Percentiles rank a stretch among this genome's conserved stretches.
These are phyloP conservation scores for Scortum barcoo DNA, from an alignment of 2,113 vertebrate genomes.

Conservation along the genomic window DNA sequence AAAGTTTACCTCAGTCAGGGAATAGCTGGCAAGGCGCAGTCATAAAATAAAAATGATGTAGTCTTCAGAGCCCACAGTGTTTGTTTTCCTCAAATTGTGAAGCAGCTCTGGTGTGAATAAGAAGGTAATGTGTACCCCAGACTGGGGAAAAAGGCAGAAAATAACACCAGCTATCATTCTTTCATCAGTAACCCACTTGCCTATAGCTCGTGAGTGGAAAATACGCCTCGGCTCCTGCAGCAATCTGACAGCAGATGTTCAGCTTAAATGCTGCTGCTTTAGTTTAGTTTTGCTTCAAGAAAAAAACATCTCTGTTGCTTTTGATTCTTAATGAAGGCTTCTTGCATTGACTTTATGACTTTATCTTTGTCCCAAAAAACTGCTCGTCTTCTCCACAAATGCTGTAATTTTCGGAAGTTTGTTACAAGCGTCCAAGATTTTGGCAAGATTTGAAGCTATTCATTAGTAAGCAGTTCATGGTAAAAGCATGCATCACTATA, in stretches of 20 bases:
- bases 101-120: conserved; percentile 52
- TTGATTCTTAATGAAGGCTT: background rate
- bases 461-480: background rate
- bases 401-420: background rate
- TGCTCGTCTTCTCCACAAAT: background rate
- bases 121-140: conserved; percentile 42
- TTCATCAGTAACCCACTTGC: conserved; percentile 40
- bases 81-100: conserved; percentile 62
- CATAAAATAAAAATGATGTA: conserved; percentile 73
- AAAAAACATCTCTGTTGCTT: background rate
- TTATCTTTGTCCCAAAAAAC: background rate
- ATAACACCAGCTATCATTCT: conserved; percentile 46
- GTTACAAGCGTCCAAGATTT: background rate
- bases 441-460: too few species aligned
- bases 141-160: conserved; percentile 10
- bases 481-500: background rate
- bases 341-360: background rate
- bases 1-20: conserved; percentile 43
- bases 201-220: conserved; percentile 21
- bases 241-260: conserved; percentile 20
- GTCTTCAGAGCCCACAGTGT: conserved; percentile 54
- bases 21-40: conserved; percentile 36
- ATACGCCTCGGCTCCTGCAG: background rate
- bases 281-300: background rate
- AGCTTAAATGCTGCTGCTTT: conserved; percentile 19